Conservation (phyloP, 2,113 vertebrate species). For the Melierax canorus region DNA sequence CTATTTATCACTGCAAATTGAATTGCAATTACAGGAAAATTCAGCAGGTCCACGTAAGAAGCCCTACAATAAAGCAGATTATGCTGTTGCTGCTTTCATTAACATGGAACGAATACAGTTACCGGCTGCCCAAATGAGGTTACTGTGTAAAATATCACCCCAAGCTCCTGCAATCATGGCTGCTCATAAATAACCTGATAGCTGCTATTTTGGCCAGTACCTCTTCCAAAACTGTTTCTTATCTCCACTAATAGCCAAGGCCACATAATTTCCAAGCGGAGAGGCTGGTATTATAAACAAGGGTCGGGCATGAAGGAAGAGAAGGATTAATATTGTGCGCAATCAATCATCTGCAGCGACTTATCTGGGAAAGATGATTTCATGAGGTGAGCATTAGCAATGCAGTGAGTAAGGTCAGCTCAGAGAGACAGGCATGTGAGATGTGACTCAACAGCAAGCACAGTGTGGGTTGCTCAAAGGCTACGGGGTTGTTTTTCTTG, state of each 20-base stretch:
- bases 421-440: background rate
- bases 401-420: background rate
- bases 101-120: background rate
- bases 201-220: background rate
- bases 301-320: background rate
- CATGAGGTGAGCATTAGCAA: background rate
- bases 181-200: background rate
- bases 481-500: background rate
- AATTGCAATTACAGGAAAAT: background rate
- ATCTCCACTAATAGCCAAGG: background rate
- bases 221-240: background rate
- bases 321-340: background rate
- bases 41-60: background rate
- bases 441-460: background rate
- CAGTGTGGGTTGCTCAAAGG: background rate
- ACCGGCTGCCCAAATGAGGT: background rate
- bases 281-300: background rate
- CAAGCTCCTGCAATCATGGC: background rate
- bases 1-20: slow-evolving; percentile 8
- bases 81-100: background rate
- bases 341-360: background rate
- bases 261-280: background rate
- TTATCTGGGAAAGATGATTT: background rate
- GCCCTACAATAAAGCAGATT: background rate
- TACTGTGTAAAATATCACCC: background rate